Percentiles rank a stretch among this genome's conserved stretches.
phyloP scores from a whole-genome alignment of 2,797 vertebrate species.

The Phylloscopus collybita region DNA sequence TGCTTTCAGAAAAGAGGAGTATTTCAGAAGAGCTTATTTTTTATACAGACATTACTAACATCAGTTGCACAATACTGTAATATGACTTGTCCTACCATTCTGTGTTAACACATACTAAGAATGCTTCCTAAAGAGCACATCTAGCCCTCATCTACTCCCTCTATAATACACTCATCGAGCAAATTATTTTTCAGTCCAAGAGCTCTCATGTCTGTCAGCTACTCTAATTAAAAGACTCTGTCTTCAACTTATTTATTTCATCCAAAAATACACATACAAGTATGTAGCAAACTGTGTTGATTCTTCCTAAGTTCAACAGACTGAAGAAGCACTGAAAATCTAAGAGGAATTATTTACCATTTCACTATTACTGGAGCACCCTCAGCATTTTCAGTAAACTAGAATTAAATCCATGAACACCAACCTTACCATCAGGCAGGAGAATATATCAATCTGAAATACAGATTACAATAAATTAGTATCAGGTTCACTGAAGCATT shows the following conservation, averaged over 20 bases:
- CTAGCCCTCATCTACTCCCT: background rate
- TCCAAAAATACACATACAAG: background rate
- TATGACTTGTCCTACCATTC: background rate
- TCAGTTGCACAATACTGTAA: background rate
- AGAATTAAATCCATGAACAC: background rate
- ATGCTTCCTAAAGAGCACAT: background rate
- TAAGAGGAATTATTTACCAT: background rate
- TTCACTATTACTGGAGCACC: background rate
- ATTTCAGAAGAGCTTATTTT: constrained; percentile 42
- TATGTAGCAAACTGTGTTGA: background rate
- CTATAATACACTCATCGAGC: background rate
- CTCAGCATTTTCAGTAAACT: background rate
- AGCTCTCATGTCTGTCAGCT: background rate
- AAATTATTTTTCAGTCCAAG: constrained; percentile 1
- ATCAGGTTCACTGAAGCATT: background rate
- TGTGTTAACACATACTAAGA: background rate
- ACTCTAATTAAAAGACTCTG: background rate
- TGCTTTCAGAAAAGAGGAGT: constrained; percentile 44
- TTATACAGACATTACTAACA: constrained; percentile 24
- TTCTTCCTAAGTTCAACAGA: background rate
- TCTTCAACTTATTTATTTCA: background rate
- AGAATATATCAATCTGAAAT: background rate
- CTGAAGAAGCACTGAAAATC: background rate
- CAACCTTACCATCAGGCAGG: background rate
- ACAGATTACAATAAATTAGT: background rate